Conservation (phyloP, 2,888 invertebrate species). For the Stramonita haemastoma region DNA sequence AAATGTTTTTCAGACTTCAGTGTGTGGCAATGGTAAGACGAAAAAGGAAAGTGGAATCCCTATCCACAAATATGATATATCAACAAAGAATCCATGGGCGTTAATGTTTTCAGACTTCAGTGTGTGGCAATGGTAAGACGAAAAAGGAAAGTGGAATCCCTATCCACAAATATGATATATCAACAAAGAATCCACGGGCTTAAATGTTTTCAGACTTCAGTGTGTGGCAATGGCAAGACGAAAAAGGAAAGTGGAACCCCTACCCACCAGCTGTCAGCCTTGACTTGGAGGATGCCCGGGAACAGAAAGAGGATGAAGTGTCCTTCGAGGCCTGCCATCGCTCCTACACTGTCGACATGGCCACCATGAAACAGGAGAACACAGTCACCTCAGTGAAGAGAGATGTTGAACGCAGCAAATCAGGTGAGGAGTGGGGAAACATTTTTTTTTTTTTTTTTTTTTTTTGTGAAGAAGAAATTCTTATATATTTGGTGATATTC, state of each 20-base stretch:
- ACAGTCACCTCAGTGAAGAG: constrained; percentile 61
- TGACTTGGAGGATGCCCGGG: constrained; percentile 59
- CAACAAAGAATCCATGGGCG: too few species aligned
- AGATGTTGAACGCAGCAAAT: constrained; percentile 60
- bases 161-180: constrained; percentile 58
- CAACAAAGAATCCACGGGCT: too few species aligned
- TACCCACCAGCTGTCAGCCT: constrained; percentile 56
- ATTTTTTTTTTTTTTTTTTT: too few species aligned
- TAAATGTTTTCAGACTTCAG: constrained; percentile 61
- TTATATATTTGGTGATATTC: not conserved
- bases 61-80: too few species aligned
- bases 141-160: constrained; percentile 63
- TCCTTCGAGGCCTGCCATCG: constrained; percentile 53
- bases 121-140: constrained; percentile 74
- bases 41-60: too few species aligned
- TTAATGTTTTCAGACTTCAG: too few species aligned
- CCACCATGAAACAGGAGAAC: constrained; percentile 68
- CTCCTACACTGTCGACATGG: constrained; percentile 63
- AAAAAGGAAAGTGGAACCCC: constrained; percentile 63
- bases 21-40: too few species aligned
- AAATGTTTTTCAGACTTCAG: too few species aligned
- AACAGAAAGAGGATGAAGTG: constrained; percentile 44
- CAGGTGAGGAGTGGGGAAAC: constrained; percentile 55
- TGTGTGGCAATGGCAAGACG: constrained; percentile 74
- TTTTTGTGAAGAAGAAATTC: not conserved